phyloP scores from a whole-genome alignment of 2,113 vertebrate species.

The Pipra filicauda region DNA sequence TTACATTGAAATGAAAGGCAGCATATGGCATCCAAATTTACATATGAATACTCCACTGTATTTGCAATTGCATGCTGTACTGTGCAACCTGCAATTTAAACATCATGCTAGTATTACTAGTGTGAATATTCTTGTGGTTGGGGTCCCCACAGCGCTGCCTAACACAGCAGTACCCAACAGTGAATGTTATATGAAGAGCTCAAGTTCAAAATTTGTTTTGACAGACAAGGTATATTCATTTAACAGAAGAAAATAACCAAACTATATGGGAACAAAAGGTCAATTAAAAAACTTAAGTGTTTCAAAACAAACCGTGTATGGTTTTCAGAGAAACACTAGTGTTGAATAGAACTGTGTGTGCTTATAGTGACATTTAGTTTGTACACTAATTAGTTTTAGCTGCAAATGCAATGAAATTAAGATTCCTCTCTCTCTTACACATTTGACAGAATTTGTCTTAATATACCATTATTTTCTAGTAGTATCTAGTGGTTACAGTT shows the following conservation, averaged over 20 bases:
- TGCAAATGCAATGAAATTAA: background rate
- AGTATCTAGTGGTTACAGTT: background rate
- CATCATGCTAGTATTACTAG: background rate
- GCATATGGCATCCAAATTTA: background rate
- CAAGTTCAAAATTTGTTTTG: background rate
- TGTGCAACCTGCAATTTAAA: background rate
- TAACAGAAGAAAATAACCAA: background rate
- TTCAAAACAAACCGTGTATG: background rate
- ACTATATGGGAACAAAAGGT: background rate
- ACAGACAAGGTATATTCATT: background rate
- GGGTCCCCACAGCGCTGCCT: background rate
- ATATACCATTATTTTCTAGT: background rate
- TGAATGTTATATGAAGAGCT: background rate
- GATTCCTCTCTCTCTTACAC: background rate
- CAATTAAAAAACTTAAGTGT: background rate
- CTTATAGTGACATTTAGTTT: background rate
- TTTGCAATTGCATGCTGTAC: background rate
- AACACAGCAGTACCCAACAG: background rate
- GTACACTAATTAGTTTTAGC: background rate
- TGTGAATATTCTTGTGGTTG: background rate
- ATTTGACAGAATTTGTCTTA: background rate
- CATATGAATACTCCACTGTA: background rate
- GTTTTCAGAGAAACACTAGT: background rate
- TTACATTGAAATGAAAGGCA: background rate
- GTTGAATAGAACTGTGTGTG: background rate